These are phyloP conservation scores for Zhengitettix transpicula DNA, from an alignment of 2,888 invertebrate species.

Conservation along the genomic window DNA sequence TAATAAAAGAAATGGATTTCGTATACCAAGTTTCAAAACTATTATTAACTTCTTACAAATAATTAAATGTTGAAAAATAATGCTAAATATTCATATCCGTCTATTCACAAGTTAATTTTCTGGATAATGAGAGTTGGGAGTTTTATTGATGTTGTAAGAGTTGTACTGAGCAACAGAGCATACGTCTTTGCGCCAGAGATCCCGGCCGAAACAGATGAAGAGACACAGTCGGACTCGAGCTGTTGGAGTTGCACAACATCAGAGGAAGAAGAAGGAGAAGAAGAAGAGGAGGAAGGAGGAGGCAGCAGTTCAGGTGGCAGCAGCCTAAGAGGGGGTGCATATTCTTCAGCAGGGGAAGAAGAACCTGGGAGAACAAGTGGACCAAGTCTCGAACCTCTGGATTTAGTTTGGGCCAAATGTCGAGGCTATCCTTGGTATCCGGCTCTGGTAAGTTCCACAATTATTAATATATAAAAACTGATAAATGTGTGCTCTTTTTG, in stretches of 20 bases:
- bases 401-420: slow-evolving; percentile 95
- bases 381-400: slow-evolving; percentile 52
- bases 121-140: no score
- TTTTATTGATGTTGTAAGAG: no score
- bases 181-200: slow-evolving; percentile 14
- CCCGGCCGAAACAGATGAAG: slow-evolving; percentile 26
- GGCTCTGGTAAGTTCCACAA: slow-evolving; percentile 40
- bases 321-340: background rate
- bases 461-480: background rate
- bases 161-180: no score
- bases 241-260: slow-evolving; percentile 25
- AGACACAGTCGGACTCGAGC: slow-evolving; percentile 27
- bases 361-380: background rate
- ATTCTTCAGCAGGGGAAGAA: background rate
- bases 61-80: no score
- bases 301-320: background rate
- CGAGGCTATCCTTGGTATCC: slow-evolving; percentile 96
- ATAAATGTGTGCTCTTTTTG: background rate
- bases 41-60: no score
- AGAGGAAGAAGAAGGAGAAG: slow-evolving; percentile 15
- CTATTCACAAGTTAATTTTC: no score
- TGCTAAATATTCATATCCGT: no score
- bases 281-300: slow-evolving; percentile 6
- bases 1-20: no score
- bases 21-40: no score